A percentile compares a stretch with the other conserved stretches of the same genome.
Conservation (phyloP, 2,797 vertebrate species). For the Urocyon cinereoargenteus region DNA sequence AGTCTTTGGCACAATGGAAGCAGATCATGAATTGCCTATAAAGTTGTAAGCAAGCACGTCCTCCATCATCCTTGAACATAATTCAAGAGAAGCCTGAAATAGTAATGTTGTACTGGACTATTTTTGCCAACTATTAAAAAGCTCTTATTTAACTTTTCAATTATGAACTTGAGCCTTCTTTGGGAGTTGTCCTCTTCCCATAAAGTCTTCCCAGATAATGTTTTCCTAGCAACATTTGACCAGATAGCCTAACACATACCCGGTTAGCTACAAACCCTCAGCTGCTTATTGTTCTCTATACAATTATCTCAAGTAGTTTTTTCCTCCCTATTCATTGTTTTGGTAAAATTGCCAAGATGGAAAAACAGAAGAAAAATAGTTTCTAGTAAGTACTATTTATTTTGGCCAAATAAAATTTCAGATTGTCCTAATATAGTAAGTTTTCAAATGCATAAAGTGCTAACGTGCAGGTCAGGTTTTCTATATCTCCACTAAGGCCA, state of each 20-base stretch:
- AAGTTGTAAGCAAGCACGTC: not conserved
- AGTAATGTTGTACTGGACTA: not conserved
- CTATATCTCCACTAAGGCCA: not conserved
- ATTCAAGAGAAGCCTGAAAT: conserved; percentile 46
- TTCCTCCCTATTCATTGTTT: not conserved
- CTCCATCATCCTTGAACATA: conserved; percentile 19
- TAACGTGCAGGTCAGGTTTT: conserved; percentile 9
- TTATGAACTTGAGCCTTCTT: conserved; percentile 51
- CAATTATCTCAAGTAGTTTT: not conserved
- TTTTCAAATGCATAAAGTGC: conserved; percentile 6
- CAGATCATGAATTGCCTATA: not conserved
- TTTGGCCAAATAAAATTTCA: conserved; percentile 60
- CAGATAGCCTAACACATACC: not conserved
- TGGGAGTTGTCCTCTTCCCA: conserved; percentile 46
- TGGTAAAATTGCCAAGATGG: conserved; percentile 22
- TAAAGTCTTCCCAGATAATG: conserved; percentile 42
- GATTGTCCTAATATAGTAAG: conserved; percentile 53
- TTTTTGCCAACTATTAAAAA: conserved; percentile 52
- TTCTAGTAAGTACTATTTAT: conserved; percentile 49
- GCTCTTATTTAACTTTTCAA: conserved; percentile 61
- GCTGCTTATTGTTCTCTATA: not conserved
- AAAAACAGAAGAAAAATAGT: conserved; percentile 41
- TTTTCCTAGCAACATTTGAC: conserved; percentile 51
- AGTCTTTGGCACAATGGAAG: not conserved
- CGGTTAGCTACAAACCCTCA: not conserved